Percentiles rank a stretch among this genome's conserved stretches.
Evolutionary conservation across 2,113 vertebrate genomes (phyloP).

Genomic region (Triplophysa rosa): DNA sequence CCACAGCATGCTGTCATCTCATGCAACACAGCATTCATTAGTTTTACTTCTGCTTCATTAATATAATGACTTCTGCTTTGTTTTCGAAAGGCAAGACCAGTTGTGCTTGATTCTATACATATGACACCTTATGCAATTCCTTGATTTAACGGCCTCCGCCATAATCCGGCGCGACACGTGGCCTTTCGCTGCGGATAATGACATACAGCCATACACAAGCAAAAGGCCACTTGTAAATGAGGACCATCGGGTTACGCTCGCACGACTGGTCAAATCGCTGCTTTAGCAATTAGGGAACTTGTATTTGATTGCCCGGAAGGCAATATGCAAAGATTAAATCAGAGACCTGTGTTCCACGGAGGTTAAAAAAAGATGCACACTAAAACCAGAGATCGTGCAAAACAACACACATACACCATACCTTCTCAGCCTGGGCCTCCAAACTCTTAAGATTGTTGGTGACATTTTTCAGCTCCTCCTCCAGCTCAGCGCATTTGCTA

Average conservation of each 20-base stretch:
- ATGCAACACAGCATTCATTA: conserved; percentile 23
- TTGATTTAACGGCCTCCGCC: neutral
- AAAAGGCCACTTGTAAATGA: conserved; percentile 47
- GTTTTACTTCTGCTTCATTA: conserved; percentile 18
- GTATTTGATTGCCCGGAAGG: conserved; percentile 4
- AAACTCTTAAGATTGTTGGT: conserved; percentile 98
- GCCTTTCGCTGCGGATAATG: conserved; percentile 34
- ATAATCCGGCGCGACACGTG: conserved; percentile 40
- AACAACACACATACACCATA: conserved; percentile 66
- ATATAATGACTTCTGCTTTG: neutral
- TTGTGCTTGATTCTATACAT: neutral
- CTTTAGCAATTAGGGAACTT: neutral
- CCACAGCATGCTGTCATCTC: conserved; percentile 6
- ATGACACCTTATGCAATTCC: neutral
- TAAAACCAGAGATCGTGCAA: conserved; percentile 11
- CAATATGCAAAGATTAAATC: conserved; percentile 17
- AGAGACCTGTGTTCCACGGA: neutral
- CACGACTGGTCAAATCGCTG: conserved; percentile 29
- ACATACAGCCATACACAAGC: conserved; percentile 12
- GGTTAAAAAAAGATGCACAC: neutral
- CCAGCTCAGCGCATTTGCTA: conserved; percentile 96
- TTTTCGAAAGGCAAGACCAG: neutral
- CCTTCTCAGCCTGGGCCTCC: conserved; percentile 98
- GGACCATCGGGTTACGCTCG: conserved; percentile 7
- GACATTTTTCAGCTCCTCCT: conserved; percentile 97